A percentile compares a stretch with the other conserved stretches of the same genome.
phyloP scores from a whole-genome alignment of 2,113 vertebrate genomes.

The Pterocles orientalis region DNA sequence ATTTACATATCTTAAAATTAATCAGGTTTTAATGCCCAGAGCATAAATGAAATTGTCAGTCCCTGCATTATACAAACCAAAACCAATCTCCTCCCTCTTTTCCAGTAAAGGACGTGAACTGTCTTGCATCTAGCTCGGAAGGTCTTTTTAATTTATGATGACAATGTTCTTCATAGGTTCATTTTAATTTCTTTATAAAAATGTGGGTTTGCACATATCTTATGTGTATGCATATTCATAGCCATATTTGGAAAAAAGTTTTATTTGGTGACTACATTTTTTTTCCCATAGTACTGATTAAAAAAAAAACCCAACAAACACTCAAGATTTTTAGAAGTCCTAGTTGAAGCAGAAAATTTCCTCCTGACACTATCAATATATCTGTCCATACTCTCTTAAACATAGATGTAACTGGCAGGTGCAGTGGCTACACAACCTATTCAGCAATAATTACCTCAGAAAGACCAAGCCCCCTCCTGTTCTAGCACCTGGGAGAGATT shows the following conservation, averaged over 20 bases:
- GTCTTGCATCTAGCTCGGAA: not conserved
- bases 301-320: not conserved
- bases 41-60: not conserved
- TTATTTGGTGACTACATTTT: not conserved
- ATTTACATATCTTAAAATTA: not conserved
- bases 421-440: not conserved
- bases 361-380: not conserved
- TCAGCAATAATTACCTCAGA: constrained; percentile 47
- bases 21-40: not conserved
- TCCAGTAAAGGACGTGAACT: not conserved
- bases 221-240: not conserved
- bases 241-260: not conserved
- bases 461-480: constrained; percentile 16
- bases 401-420: not conserved
- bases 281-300: not conserved
- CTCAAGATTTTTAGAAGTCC: not conserved
- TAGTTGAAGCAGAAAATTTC: not conserved
- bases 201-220: not conserved
- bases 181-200: not conserved
- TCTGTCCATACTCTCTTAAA: not conserved
- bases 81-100: no score
- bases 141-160: not conserved
- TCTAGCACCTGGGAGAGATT: constrained; percentile 47
- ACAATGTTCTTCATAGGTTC: not conserved
- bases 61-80: not conserved